Conservation (phyloP, 2,888 invertebrate species). For the Aelia acuminata region DNA sequence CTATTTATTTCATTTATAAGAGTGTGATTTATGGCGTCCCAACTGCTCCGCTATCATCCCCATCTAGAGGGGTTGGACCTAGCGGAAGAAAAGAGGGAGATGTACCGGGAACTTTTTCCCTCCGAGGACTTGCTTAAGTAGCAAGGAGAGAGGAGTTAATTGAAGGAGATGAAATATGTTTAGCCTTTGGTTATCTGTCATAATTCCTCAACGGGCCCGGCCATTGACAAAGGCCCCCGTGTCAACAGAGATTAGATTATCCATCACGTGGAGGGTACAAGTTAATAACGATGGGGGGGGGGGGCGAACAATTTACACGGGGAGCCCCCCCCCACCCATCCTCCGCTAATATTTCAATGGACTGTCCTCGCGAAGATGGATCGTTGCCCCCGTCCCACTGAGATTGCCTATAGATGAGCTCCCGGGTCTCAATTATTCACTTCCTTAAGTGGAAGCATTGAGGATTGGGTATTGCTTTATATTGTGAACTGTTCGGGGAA, state of each 20-base stretch:
- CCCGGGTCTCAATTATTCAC: background rate
- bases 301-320: constrained; percentile 53
- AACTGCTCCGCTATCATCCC: background rate
- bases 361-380: constrained; percentile 32
- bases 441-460: background rate
- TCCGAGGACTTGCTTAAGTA: constrained; percentile 16
- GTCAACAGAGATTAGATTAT: constrained; percentile 64
- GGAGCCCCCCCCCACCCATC: constrained; percentile 36
- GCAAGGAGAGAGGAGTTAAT: constrained; percentile 58
- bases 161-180: constrained; percentile 61
- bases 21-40: background rate
- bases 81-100: background rate
- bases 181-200: constrained; percentile 63
- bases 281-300: constrained; percentile 26
- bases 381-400: constrained; percentile 6
- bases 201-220: constrained; percentile 62
- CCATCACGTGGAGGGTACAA: constrained; percentile 62
- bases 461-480: background rate
- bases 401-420: constrained; percentile 41
- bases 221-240: constrained; percentile 64
- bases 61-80: background rate
- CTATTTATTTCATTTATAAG: constrained; percentile 23
- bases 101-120: background rate
- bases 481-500: background rate
- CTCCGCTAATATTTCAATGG: constrained; percentile 48